Percentiles rank a stretch among this genome's conserved stretches.
phyloP scores from a whole-genome alignment of 2,797 vertebrate species.

The Astyanax mexicanus region DNA sequence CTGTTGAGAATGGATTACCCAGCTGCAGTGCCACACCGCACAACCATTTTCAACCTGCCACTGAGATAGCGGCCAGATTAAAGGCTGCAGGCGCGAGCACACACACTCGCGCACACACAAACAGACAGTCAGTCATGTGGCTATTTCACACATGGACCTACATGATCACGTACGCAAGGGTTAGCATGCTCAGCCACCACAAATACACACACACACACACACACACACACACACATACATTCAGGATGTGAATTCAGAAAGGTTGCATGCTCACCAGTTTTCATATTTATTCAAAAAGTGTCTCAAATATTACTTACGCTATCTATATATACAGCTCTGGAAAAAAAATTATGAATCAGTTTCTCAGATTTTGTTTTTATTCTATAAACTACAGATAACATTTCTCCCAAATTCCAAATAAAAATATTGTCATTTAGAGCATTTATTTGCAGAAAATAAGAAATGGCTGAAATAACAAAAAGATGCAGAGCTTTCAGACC shows the following conservation, averaged over 20 bases:
- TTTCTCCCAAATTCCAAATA: too few relatives aligned
- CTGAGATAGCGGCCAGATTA: slow-evolving; percentile 77
- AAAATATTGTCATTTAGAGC: too few relatives aligned
- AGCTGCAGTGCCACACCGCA: slow-evolving; percentile 80
- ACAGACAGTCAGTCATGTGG: slow-evolving; percentile 51
- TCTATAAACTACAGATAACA: too few relatives aligned
- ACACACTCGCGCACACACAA: slow-evolving; percentile 43
- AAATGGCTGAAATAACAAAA: too few relatives aligned
- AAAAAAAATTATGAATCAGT: too few relatives aligned
- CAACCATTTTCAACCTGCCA: slow-evolving; percentile 80
- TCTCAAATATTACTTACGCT: too few relatives aligned
- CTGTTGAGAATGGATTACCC: slow-evolving; percentile 97
- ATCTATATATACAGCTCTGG: too few relatives aligned
- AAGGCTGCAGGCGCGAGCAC: slow-evolving; percentile 54
- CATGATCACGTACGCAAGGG: slow-evolving; percentile 27
- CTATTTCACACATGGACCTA: slow-evolving; percentile 31
- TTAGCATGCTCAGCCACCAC: slow-evolving; percentile 29
- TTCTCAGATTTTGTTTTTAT: too few relatives aligned
- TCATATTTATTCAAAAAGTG: too few relatives aligned
- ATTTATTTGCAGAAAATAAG: too few relatives aligned
- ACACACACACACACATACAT: slow-evolving; percentile 11
- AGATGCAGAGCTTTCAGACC: too few relatives aligned
- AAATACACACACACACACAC: slow-evolving; percentile 23
- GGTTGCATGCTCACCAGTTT: slow-evolving; percentile 5
- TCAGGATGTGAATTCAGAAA: neutral